Evolutionary conservation across 2,888 invertebrate species (phyloP), one percentile per base, ranked within the genome.

Genomic region (Synergus umbraculus): DNA sequence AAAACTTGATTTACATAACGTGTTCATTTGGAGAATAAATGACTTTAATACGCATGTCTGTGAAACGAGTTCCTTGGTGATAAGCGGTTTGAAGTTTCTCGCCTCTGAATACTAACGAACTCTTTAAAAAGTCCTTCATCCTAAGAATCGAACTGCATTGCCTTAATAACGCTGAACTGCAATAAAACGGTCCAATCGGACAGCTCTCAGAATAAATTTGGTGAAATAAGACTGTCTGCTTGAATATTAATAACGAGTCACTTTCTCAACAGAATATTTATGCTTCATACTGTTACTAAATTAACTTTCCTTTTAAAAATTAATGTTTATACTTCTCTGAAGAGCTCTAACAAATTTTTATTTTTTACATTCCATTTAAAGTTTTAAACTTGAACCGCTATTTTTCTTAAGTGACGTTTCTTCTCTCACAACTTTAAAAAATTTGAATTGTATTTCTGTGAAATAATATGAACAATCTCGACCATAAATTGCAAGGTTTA

Each of bases 121-220:
- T 18, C 8, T 60, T n/a, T 44, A 44, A 44, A 44, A 60, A 60
- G 60, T 18, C 60, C 22, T 60, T 60, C 18, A 22, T 60, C 60
- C 18, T 18, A 60, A 60, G 22, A 60, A 60, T 60, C 60, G 9
- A 60, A 60, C n/a, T 60, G 1, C 60, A 60, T 60, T 60, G n/a
- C 18, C 60, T 60, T 60, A 60, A 60, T 60, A 60, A 18, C 60
- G 8, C 9, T 15, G 60, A 22, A 8, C 60, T 60, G 22, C 60
- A 60, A 60, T 60, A 60, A 60, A 60, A 60, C 60, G 60, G n/a
- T n/a, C 2, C 60, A 60, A 18, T 60, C n/a, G 18, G 22, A 60
- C 60, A 60, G 60, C 22, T 60, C 60, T 60, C 22, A 22, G n/a
- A 60, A 60, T 60, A n/a, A 60, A 18, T 60, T 60, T 60, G 22